Conservation (phyloP, 1,140 invertebrate species). For the Nixonia krombeini region DNA sequence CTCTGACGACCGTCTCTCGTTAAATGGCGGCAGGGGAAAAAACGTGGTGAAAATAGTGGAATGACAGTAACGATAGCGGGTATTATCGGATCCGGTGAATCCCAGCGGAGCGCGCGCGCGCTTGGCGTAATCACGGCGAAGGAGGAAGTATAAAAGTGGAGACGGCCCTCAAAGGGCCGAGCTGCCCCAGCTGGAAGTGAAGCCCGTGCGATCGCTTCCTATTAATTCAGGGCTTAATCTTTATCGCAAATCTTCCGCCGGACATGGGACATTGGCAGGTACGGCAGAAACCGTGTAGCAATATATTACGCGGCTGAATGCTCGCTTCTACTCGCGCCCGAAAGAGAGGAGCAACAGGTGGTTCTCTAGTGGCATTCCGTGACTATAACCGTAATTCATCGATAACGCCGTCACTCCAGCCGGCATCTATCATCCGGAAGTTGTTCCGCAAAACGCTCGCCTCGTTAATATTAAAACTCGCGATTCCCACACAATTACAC, state of each 20-base stretch:
- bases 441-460: not conserved
- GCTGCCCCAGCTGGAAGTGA: slow-evolving; percentile 5
- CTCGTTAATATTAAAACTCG: not conserved
- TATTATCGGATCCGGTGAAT: slow-evolving; percentile 9
- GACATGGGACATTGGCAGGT: slow-evolving; percentile 55
- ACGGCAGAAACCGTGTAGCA: slow-evolving; percentile 49
- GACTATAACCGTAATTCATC: slow-evolving; percentile 45
- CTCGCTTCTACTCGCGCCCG: slow-evolving; percentile 19
- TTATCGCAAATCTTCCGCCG: slow-evolving; percentile 51
- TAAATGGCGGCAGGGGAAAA: too few species aligned
- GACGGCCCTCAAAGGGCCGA: slow-evolving; percentile 3
- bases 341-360: slow-evolving; percentile 54
- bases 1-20: too few species aligned
- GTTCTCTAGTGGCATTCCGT: slow-evolving; percentile 42
- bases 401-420: slow-evolving; percentile 36
- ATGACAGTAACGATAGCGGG: slow-evolving; percentile 8
- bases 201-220: slow-evolving; percentile 36
- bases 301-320: slow-evolving; percentile 45
- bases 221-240: slow-evolving; percentile 51
- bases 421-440: slow-evolving; percentile 31
- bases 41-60: not conserved
- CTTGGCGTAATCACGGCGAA: slow-evolving; percentile 23
- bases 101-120: not conserved
- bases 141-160: slow-evolving; percentile 43
- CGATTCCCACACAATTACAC: too few species aligned